Evolutionary conservation across 2,888 invertebrate genomes (phyloP).

Genomic region (Drosophila koepferae): DNA sequence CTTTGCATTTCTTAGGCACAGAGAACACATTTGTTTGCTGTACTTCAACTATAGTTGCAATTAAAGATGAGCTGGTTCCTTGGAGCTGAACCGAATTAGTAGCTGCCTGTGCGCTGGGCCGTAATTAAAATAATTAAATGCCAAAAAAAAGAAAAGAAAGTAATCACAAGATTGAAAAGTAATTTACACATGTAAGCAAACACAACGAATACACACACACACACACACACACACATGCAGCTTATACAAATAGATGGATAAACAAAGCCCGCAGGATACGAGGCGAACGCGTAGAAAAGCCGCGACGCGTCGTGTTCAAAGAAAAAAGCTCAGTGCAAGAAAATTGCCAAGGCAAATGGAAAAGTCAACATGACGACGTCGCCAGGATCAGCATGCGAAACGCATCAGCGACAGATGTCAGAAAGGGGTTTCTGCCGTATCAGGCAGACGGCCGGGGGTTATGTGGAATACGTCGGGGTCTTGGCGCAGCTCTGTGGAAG

Average conservation of each 20-base stretch:
- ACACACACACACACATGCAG: constrained; percentile 33
- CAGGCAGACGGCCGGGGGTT: background rate
- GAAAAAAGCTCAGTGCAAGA: constrained; percentile 56
- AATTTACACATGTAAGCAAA: constrained; percentile 80
- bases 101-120: constrained; percentile 61
- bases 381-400: constrained; percentile 50
- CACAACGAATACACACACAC: constrained; percentile 51
- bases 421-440: background rate
- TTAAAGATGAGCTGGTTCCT: constrained; percentile 11
- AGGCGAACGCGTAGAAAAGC: constrained; percentile 18
- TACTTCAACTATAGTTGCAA: background rate
- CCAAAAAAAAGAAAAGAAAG: constrained; percentile 66
- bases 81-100: constrained; percentile 3
- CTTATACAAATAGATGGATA: constrained; percentile 66
- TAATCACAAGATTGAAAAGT: constrained; percentile 81
- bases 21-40: background rate
- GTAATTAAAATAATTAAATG: constrained; percentile 84
- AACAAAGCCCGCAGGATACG: constrained; percentile 78
- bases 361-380: constrained; percentile 71
- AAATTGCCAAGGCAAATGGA: constrained; percentile 76
- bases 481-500: constrained; percentile 3
- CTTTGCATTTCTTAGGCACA: background rate
- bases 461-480: no score
- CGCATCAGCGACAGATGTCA: constrained; percentile 23
- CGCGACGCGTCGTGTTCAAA: constrained; percentile 52